Conservation (phyloP, 2,888 invertebrate genomes). For the Atethmia centrago region DNA sequence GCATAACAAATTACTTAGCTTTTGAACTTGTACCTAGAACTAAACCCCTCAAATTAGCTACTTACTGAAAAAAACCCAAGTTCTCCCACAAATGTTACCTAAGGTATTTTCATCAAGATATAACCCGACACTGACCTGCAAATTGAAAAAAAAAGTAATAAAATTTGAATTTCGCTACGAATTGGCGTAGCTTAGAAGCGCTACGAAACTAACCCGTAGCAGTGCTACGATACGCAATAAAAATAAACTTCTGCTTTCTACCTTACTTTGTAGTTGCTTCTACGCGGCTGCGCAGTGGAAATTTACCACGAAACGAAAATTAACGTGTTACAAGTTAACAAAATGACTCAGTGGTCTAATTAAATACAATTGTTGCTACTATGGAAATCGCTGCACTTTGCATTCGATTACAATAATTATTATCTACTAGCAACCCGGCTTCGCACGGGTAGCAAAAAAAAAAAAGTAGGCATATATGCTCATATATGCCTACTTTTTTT, state of each 20-base stretch:
- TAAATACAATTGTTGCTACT: conserved; percentile 32
- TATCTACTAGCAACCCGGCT: not conserved
- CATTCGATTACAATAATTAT: conserved; percentile 29
- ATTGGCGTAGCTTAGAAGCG: not conserved
- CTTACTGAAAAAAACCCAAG: not conserved
- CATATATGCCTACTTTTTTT: no score
- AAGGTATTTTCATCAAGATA: no score
- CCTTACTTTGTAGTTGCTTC: not conserved
- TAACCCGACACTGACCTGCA: no score
- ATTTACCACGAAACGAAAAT: conserved; percentile 25
- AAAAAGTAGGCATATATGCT: no score
- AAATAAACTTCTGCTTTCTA: not conserved
- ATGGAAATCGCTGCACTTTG: conserved; percentile 38
- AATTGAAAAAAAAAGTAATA: no score
- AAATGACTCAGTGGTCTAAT: conserved; percentile 37
- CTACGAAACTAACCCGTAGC: conserved; percentile 31
- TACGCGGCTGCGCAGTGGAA: conserved; percentile 18
- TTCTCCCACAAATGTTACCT: not conserved
- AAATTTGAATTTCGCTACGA: conserved; percentile 9
- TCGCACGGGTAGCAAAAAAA: no score
- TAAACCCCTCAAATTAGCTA: not conserved
- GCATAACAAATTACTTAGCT: not conserved
- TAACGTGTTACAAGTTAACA: conserved; percentile 21
- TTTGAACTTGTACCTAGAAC: not conserved
- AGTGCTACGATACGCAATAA: conserved; percentile 10